These are phyloP conservation scores for Erannis defoliaria DNA, from an alignment of 2,888 invertebrate genomes.

Conservation along the genomic window DNA sequence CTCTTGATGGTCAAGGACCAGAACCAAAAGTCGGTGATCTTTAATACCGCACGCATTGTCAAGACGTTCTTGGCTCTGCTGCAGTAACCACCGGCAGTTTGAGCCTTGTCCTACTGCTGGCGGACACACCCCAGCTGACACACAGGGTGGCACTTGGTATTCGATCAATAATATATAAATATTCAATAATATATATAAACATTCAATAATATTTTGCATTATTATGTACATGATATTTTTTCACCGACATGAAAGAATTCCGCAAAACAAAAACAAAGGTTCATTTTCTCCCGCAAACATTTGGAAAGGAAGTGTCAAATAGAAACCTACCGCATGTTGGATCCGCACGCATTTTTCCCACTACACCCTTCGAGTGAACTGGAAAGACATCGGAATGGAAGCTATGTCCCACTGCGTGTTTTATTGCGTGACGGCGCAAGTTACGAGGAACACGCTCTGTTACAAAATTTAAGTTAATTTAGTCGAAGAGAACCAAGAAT, in stretches of 20 bases:
- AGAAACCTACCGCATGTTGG: constrained; percentile 38
- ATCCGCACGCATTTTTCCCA: constrained; percentile 49
- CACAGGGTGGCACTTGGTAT: no score
- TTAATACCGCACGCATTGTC: no score
- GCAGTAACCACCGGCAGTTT: no score
- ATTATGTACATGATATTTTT: background rate
- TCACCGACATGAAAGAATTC: background rate
- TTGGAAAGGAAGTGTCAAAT: constrained; percentile 41
- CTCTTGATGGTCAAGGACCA: no score
- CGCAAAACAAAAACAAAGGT: constrained; percentile 14
- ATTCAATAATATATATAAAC: no score
- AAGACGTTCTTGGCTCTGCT: no score
- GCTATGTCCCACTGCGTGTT: constrained; percentile 61
- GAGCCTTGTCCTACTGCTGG: no score
- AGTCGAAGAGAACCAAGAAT: no score
- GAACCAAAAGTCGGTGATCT: no score
- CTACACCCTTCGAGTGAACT: constrained; percentile 52
- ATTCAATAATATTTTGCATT: no score
- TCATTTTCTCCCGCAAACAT: constrained; percentile 13
- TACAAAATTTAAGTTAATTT: background rate
- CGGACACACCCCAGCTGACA: no score
- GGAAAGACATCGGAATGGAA: constrained; percentile 61
- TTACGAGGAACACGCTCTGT: background rate
- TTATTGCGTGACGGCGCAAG: constrained; percentile 57
- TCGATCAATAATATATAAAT: no score